Evolutionary conservation across 2,797 vertebrate species (phyloP).

Genomic region (Platyrinchus mystaceus): DNA sequence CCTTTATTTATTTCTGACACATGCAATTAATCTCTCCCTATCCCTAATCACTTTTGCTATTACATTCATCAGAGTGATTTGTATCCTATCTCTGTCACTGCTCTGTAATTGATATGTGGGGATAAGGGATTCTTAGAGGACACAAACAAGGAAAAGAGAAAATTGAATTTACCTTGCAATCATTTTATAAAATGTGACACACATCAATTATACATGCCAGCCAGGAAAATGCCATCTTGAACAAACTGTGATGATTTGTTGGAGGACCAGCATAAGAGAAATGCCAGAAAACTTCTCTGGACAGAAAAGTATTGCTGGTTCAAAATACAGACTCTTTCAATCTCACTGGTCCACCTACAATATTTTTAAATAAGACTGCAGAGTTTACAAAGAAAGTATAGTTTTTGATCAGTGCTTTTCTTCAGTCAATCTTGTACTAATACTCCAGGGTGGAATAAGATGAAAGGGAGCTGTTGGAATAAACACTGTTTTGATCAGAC

Average conservation of each 20-base stretch:
- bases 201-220: slow-evolving; percentile 41
- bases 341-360: not conserved
- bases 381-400: not conserved
- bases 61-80: slow-evolving; percentile 26
- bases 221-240: slow-evolving; percentile 55
- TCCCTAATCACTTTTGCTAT: slow-evolving; percentile 49
- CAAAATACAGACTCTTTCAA: not conserved
- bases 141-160: slow-evolving; percentile 49
- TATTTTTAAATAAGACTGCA: not conserved
- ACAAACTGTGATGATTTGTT: slow-evolving; percentile 23
- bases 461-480: slow-evolving; percentile 8
- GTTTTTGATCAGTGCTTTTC: not conserved
- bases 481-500: not conserved
- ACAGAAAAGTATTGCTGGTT: not conserved
- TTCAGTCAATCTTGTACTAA: not conserved
- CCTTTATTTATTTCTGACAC: slow-evolving; percentile 57
- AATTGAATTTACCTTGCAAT: slow-evolving; percentile 63
- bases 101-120: slow-evolving; percentile 45
- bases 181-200: slow-evolving; percentile 44
- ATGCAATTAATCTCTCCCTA: slow-evolving; percentile 56
- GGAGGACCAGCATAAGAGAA: slow-evolving; percentile 9
- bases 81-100: slow-evolving; percentile 40
- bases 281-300: slow-evolving; percentile 6
- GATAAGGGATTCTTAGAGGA: slow-evolving; percentile 61
- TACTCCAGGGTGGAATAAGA: not conserved